A percentile compares a stretch with the other conserved stretches of the same genome.
These are phyloP conservation scores for Pangasianodon gigas DNA, from an alignment of 2,113 vertebrate species.

Conservation along the genomic window DNA sequence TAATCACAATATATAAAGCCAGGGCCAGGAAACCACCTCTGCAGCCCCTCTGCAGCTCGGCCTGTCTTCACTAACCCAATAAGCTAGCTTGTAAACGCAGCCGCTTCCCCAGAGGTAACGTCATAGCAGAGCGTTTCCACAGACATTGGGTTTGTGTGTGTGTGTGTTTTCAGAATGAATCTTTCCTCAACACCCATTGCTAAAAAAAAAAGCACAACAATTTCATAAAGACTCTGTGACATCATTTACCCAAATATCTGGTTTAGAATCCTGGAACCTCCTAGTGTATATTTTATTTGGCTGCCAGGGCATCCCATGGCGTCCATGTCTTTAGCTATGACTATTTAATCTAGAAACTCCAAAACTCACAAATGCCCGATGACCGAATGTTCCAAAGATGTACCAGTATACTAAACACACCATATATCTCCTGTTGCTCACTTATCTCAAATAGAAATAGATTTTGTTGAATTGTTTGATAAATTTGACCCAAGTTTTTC, in stretches of 20 bases:
- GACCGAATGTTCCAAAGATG: constrained; percentile 89
- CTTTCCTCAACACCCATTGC: constrained; percentile 51
- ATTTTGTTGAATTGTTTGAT: constrained; percentile 96
- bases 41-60: constrained; percentile 52
- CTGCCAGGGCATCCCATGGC: constrained; percentile 71
- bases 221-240: constrained; percentile 76
- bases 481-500: constrained; percentile 95
- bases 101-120: constrained; percentile 62
- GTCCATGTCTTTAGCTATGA: constrained; percentile 86
- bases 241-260: constrained; percentile 93
- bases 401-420: constrained; percentile 87
- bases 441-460: constrained; percentile 94
- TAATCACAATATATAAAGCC: constrained; percentile 69
- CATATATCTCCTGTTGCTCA: constrained; percentile 84
- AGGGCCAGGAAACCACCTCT: constrained; percentile 60
- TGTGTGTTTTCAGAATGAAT: constrained; percentile 32
- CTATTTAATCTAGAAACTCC: constrained; percentile 97
- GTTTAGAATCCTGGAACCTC: constrained; percentile 89
- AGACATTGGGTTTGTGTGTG: constrained; percentile 12
- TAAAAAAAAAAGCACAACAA: constrained; percentile 61
- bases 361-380: constrained; percentile 94
- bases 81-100: constrained; percentile 58
- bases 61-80: constrained; percentile 55
- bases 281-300: constrained; percentile 98
- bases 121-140: constrained; percentile 57